Base-by-base conservation (phyloP, 2,888 invertebrate species). In the Incurvaria masculella region DNA sequence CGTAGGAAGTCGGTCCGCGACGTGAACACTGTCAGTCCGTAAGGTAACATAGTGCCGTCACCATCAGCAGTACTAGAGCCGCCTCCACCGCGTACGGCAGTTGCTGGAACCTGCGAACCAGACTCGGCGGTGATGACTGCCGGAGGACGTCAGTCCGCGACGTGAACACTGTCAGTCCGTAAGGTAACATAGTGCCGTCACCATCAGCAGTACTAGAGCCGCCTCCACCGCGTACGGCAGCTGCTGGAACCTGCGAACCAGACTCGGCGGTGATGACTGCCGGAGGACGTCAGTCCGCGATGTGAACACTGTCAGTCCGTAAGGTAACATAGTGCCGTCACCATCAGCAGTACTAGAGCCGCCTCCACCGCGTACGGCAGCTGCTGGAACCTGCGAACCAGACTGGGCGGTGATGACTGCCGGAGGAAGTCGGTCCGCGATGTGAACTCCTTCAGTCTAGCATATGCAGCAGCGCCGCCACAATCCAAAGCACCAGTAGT, bases 1-100 rank as follows among this genome's bases (percentile, higher is more conserved):
- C 97, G 97, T 4, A 96, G 74, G 67, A 92, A 96, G 69, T 97
- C 96, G 0, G 94, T 91, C 46, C 97, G 81, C 0, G 94, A 89
- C 0, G 94, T 92, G 65, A 91, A 91, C 71, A 97, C 96, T 95
- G 91, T 26, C 95, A 79, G 63, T 95, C 95, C 53, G 95, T 72
- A 3, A 91, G 85, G 60, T 94, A 91, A 16, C 95, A 81, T 11
- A 94, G 78, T 0, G 89, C 80, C 1, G 89, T 84, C 5, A 90
- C 78, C 44, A 94, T 79, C 16, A 84, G 73, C 43, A 92, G 70
- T 46, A 87, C 81, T 54, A 89, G 66, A 1, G 86, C 84, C 0
- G 87, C 86, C 68, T 88, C 88, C 1, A 87, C 68, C 53, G 89
- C 85, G 60, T 88, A 85, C 0, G 86, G 85, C 16, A 91, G 70